phyloP scores from a whole-genome alignment of 2,797 vertebrate species.

The Lithobates sylvaticus region DNA sequence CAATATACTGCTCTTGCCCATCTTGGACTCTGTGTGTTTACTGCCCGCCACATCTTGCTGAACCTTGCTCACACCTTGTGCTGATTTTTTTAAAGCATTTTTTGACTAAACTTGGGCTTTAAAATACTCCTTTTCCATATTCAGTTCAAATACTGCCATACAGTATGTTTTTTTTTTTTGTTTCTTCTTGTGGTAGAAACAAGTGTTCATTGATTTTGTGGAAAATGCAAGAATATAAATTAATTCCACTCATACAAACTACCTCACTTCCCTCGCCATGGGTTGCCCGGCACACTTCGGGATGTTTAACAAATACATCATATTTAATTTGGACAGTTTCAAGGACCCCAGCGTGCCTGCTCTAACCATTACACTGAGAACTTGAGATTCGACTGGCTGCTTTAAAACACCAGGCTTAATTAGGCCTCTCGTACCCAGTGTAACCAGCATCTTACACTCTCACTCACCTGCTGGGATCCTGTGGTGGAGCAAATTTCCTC shows the following conservation, averaged over 20 bases:
- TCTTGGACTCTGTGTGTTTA: too few species aligned
- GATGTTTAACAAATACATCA: constrained; percentile 37
- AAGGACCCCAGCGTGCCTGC: constrained; percentile 12
- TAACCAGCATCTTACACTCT: constrained; percentile 34
- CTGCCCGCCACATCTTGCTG: too few species aligned
- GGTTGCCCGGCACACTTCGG: neutral
- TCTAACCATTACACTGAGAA: neutral
- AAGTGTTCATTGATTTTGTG: neutral
- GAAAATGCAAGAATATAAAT: neutral
- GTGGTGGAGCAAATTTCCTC: constrained; percentile 23
- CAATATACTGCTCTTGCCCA: too few species aligned
- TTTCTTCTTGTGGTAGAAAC: neutral
- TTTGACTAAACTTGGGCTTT: too few species aligned
- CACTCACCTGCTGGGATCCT: constrained; percentile 38
- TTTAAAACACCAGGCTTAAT: constrained; percentile 38
- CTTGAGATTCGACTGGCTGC: neutral
- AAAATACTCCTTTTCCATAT: neutral
- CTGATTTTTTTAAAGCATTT: too few species aligned
- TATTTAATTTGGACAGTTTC: constrained; percentile 39
- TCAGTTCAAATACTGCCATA: neutral
- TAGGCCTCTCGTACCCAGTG: constrained; percentile 42
- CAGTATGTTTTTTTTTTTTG: neutral
- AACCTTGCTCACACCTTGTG: too few species aligned
- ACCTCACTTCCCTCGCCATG: neutral
- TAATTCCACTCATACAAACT: neutral